Conservation (phyloP, 2,797 vertebrate species). For the Crocidura indochinensis region DNA sequence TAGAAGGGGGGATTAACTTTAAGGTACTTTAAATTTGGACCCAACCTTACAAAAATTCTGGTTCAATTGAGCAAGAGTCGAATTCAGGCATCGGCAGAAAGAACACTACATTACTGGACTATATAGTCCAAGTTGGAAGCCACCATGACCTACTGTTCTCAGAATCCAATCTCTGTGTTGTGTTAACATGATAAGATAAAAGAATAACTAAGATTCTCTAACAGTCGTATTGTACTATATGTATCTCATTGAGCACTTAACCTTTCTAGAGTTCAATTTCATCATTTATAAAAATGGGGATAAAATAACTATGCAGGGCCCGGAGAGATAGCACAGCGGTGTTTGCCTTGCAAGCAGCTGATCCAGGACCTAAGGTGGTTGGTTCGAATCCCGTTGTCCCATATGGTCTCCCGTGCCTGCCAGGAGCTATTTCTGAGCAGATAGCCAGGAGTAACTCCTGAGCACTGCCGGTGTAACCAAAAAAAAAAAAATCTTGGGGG, state of each 20-base stretch:
- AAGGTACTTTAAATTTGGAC: background rate
- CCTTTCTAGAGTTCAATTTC: conserved; percentile 42
- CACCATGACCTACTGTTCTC: background rate
- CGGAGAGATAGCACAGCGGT: too few species aligned
- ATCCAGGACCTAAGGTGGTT: too few species aligned
- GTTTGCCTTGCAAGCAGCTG: too few species aligned
- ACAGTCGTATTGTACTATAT: background rate
- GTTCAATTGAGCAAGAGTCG: conserved; percentile 8
- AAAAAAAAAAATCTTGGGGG: too few species aligned
- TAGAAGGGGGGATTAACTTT: background rate
- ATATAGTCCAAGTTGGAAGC: background rate
- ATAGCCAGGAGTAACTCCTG: too few species aligned
- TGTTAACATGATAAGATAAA: conserved; percentile 18
- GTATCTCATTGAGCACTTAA: background rate
- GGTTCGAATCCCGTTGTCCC: too few species aligned
- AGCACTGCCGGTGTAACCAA: too few species aligned
- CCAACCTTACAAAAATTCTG: conserved; percentile 1
- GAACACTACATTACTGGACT: background rate
- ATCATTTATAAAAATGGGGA: conserved; percentile 47
- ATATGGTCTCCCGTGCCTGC: too few species aligned
- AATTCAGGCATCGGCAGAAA: background rate
- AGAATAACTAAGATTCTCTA: background rate
- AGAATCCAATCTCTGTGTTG: conserved; percentile 27
- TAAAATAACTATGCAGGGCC: conserved; percentile 25
- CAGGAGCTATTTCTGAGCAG: too few species aligned